Base-by-base conservation (phyloP, 2,888 invertebrate genomes). In the Cenopis cana region DNA sequence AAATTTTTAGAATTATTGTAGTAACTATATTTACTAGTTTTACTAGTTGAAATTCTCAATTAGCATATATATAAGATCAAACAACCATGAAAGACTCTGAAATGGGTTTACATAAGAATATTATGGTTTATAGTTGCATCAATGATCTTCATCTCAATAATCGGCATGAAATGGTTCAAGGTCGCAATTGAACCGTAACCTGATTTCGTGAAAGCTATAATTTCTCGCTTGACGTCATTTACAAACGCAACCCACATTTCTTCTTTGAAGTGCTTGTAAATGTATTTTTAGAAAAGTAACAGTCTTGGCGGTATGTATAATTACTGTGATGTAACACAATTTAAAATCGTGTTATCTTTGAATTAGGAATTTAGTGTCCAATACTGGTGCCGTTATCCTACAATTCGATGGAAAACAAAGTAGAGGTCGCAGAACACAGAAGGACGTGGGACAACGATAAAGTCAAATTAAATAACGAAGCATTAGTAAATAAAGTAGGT, bases 211-310 rank as follows among this genome's bases (percentile, higher is more conserved):
- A 67, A 67, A 66, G 56, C 60, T 50, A 38, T 56, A 50, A 71
- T 71, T 71, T 71, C 55, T 24, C 36, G 18, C 18, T 67, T 71
- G 71, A 71, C 66, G 71, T 71, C 71, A 71, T 70, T 55, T 61
- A 56, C 61, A 67, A 71, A 29, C 38, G 55, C 61, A 71, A 71
- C 67, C 61, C 56, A 67, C 49, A 61, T 71, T 71, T 36, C 70
- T 59, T 12, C 65, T 71, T 67, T 71, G 71, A 67, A 67, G 38
- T 38, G 61, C 46, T 52, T 60, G 60, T 55, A 56, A 67, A 61
- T 50, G 5, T 71, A 71, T 71, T 71, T 71, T 65, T 66, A 70
- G 70, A 36, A 60, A 10, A 38, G 38, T 17, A 18, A 55, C 54
- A 18, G 41, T 38, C 49, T 49, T 49, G n/a, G 24, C 49, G 29